Percentiles rank a stretch among this genome's conserved stretches.
Conservation (phyloP, 2,888 invertebrate genomes). For the Amphiduros pacificus region DNA sequence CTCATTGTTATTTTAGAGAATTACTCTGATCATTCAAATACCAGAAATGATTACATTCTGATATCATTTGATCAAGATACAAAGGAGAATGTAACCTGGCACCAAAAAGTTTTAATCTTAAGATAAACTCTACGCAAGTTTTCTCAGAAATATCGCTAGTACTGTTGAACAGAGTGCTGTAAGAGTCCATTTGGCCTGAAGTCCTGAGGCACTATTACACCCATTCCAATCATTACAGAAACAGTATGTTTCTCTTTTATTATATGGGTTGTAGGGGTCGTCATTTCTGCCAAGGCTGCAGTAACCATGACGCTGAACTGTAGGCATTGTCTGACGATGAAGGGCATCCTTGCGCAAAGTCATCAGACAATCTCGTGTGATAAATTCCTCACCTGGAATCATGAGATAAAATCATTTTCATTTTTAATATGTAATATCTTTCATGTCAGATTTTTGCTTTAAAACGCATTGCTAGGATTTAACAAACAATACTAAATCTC, state of each 20-base stretch:
- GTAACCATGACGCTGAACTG: constrained; percentile 56
- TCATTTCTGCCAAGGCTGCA: constrained; percentile 53
- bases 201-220: constrained; percentile 44
- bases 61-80: too few relatives aligned
- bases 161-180: background rate
- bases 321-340: constrained; percentile 54
- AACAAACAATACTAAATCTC: background rate
- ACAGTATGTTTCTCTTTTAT: constrained; percentile 49
- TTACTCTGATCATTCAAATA: too few relatives aligned
- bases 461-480: background rate
- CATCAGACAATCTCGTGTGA: constrained; percentile 54
- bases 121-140: too few relatives aligned
- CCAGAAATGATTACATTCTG: too few relatives aligned
- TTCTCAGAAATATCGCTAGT: too few relatives aligned
- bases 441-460: background rate
- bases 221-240: constrained; percentile 60
- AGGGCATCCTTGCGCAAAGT: constrained; percentile 45
- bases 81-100: too few relatives aligned
- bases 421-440: background rate
- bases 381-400: constrained; percentile 48
- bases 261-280: constrained; percentile 47
- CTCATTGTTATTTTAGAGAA: too few relatives aligned
- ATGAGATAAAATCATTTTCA: background rate
- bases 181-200: background rate
- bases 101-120: too few relatives aligned